Evolutionary conservation across 2,113 vertebrate species (phyloP), one percentile per base, ranked within the genome.

Genomic region (Xiphophorus maculatus): DNA sequence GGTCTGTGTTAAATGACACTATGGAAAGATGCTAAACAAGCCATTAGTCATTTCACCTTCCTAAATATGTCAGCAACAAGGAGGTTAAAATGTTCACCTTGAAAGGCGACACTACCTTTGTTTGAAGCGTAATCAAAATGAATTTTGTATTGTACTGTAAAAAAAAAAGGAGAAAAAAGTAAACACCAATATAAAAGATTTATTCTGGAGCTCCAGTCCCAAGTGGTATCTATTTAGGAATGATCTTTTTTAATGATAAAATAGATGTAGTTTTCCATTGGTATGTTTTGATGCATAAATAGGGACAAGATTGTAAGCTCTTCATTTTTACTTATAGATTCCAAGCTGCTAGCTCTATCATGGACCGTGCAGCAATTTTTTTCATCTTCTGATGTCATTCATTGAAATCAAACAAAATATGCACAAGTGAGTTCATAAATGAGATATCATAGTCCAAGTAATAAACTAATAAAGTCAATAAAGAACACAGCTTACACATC

Each of bases 81-180:
- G 65, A 86, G 80, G 77, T 84, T 28, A 74, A 84, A 86, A 60
- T 75, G 65, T 73, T 89, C 76, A 88, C 86, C 84, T 89, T 85
- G 76, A 54, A 82, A 85, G 27, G 27, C 8, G 70, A 85, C 28
- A 63, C 28, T 58, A 3, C 5, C 25, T 42, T 42, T 8, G 33
- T 66, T 42, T 66, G 65, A n/a, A 64, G 14, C 63, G n/a, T 32
- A 66, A 66, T 27, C 25, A 40, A 40, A 27, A 25, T 27, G 7
- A 22, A 13, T 32, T 69, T 17, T 5, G 17, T 7, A 17, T 48
- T 33, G 22, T n/a, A n/a, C 48, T 58, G 51, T n/a, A 6, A 54
- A 10, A 32, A 33, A 15, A 51, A 29, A 30, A 4, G 25, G 2
- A 30, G 3, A 30, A 33, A 58, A 15, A 33, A 30, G 30, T 12